Evolutionary conservation across 2,888 invertebrate genomes (phyloP).

Genomic region (Kryphioiulus occultus): DNA sequence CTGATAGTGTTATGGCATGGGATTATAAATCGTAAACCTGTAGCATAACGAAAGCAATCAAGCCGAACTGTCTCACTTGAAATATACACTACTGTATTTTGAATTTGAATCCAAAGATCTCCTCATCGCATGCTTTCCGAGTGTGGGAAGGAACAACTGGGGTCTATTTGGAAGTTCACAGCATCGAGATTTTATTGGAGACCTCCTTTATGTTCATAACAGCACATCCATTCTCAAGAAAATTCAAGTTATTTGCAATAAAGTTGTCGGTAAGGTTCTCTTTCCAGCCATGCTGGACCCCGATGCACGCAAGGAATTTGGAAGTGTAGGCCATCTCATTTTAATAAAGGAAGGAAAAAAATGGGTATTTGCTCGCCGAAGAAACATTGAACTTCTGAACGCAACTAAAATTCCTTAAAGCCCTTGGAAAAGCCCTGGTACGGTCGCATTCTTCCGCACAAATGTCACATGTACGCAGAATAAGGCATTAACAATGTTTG

Average conservation of each 20-base stretch:
- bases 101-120: not conserved
- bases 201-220: not conserved
- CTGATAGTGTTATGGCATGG: too few species aligned
- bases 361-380: not conserved
- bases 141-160: not conserved
- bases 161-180: not conserved
- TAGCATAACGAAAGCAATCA: too few species aligned
- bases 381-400: slow-evolving; percentile 28
- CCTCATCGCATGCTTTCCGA: not conserved
- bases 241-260: slow-evolving; percentile 37
- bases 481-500: not conserved
- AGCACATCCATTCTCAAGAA: not conserved
- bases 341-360: not conserved
- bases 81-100: too few species aligned
- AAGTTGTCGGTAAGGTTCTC: not conserved
- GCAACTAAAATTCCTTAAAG: slow-evolving; percentile 10
- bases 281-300: not conserved
- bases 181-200: not conserved
- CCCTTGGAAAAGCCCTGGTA: not conserved
- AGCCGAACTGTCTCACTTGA: too few species aligned
- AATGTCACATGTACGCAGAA: not conserved
- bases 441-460: not conserved
- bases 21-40: too few species aligned
- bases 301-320: not conserved
- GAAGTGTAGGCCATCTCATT: not conserved